phyloP scores from a whole-genome alignment of 2,888 invertebrate species.

The Nesidiocoris tenuis region DNA sequence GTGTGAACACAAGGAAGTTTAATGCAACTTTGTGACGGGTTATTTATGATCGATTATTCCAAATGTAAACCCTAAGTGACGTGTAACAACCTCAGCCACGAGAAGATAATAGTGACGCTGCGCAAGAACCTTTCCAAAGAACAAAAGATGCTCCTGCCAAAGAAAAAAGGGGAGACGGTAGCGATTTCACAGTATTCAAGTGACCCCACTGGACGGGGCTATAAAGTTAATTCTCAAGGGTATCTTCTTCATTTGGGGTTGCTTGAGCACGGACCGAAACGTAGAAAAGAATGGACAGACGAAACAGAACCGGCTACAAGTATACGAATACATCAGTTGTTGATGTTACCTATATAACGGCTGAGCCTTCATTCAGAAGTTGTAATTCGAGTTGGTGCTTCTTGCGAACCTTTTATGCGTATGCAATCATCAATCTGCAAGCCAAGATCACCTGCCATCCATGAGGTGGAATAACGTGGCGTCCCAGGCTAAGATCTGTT shows the following conservation, averaged over 20 bases:
- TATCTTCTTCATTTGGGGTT: neutral
- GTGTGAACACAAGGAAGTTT: constrained; percentile 38
- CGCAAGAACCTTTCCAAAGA: neutral
- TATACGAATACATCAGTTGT: neutral
- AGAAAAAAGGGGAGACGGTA: neutral
- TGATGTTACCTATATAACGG: too few species aligned
- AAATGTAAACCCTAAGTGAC: constrained; percentile 36
- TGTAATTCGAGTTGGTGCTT: too few species aligned
- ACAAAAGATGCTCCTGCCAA: neutral
- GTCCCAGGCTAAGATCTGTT: too few species aligned
- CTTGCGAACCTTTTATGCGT: too few species aligned
- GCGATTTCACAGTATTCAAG: constrained; percentile 29
- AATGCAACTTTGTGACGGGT: constrained; percentile 20
- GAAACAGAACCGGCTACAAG: neutral
- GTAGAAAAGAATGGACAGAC: neutral
- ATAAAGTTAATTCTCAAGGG: neutral
- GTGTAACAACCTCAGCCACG: constrained; percentile 29
- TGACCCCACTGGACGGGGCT: neutral
- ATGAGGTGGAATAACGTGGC: too few species aligned
- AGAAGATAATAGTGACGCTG: constrained; percentile 25
- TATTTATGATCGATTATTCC: constrained; percentile 41
- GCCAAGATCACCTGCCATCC: too few species aligned
- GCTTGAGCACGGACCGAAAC: neutral
- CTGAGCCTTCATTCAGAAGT: too few species aligned
- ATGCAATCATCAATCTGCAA: too few species aligned